Evolutionary conservation across 2,797 vertebrate genomes (phyloP).

Genomic region (Ceryle rudis): DNA sequence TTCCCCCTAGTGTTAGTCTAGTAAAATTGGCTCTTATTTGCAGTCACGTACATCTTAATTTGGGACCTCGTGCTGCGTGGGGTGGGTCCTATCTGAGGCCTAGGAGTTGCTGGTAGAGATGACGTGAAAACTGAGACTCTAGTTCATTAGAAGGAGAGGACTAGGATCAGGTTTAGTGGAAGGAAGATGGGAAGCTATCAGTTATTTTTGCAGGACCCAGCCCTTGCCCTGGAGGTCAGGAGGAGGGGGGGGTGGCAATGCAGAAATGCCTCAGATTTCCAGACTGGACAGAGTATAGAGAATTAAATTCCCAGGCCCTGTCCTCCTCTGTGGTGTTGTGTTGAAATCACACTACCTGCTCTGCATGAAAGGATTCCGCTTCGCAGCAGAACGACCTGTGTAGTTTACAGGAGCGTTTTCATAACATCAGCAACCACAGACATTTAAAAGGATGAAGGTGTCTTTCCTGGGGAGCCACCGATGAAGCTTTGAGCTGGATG

Average conservation of each 20-base stretch:
- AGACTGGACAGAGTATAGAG: background rate
- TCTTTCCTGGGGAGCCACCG: background rate
- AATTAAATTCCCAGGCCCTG: background rate
- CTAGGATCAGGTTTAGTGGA: background rate
- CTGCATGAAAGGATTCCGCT: fast-evolving
- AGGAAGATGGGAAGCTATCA: background rate
- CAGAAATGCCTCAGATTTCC: background rate
- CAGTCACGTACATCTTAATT: slow-evolving; percentile 6
- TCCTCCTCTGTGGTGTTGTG: background rate
- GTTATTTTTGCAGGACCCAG: background rate
- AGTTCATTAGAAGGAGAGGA: background rate
- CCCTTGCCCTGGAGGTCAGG: fast-evolving
- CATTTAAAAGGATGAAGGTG: background rate
- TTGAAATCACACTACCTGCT: background rate
- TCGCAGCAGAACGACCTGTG: background rate
- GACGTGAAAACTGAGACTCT: background rate
- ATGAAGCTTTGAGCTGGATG: background rate
- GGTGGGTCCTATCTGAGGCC: background rate
- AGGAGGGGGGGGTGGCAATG: background rate
- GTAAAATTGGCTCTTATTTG: background rate
- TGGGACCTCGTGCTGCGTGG: background rate
- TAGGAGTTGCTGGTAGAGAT: background rate
- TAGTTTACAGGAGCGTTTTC: background rate
- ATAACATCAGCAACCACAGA: background rate
- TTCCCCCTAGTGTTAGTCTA: background rate